Conservation (phyloP, 2,888 invertebrate genomes). For the Tenthredo mesomela region DNA sequence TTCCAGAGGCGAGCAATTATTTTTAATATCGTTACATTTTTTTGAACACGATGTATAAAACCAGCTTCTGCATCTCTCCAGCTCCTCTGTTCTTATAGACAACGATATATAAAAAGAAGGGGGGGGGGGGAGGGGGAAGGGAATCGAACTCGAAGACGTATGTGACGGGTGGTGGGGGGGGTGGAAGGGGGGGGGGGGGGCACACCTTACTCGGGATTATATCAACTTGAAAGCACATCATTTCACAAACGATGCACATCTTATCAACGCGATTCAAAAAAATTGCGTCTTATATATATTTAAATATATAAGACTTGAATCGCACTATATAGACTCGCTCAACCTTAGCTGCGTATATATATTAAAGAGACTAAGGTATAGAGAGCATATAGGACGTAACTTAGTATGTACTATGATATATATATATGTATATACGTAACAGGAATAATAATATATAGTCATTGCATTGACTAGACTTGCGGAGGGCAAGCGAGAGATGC, state of each 20-base stretch:
- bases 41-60: not conserved
- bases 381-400: not conserved
- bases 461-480: slow-evolving; percentile 30
- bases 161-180: too few species aligned
- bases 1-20: slow-evolving; percentile 42
- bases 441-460: slow-evolving; percentile 19
- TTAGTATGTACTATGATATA: not conserved
- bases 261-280: not conserved
- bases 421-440: not conserved
- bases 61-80: slow-evolving; percentile 18
- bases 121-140: not conserved
- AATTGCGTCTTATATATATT: not conserved
- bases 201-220: not conserved
- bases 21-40: slow-evolving; percentile 42
- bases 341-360: too few species aligned
- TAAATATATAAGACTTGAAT: not conserved
- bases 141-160: not conserved
- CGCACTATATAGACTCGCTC: not conserved
- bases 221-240: not conserved
- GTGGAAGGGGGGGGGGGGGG: not conserved
- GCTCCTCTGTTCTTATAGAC: slow-evolving; percentile 28
- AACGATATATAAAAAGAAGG: too few species aligned
- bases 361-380: not conserved
- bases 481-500: slow-evolving; percentile 26
- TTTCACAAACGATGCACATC: not conserved